Base-by-base conservation (phyloP, 2,113 vertebrate genomes). In the Ivindomyrus marchei region DNA sequence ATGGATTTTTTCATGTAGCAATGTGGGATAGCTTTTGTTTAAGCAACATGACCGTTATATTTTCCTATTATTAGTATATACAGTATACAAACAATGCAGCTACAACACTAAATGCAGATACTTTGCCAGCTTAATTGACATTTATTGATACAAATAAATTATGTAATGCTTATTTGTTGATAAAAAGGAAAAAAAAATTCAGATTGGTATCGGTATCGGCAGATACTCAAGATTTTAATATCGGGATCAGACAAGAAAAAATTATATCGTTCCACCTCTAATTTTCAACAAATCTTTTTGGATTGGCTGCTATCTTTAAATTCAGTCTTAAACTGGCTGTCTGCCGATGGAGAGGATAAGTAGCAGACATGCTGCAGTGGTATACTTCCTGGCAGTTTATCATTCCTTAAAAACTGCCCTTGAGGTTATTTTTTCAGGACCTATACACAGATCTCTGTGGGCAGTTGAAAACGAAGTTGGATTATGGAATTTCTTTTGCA, bases 401-500 rank as follows among this genome's bases (percentile, higher is more conserved):
- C 85, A 56, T 39, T 36, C 50, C 27, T 66, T 36, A 31, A 88
- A 88, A 58, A 86, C n/a, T 50, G 47, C n/a, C 52, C 86, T 45
- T 88, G 86, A 53, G 52, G 86, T 58, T 88, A 56, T 58, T 56
- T 42, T 47, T 80, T 45, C 17, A 58, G 3, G 21, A 24, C 49
- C 87, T 45, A 46, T 46, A n/a, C 36, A 62, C 39, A n/a, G 19
- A 24, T 62, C 53, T 62, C 87, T 62, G n/a, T 27, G 49, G 86
- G 56, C 88, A 66, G 36, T 31, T 21, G 45, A 49, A 66, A 88
- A 74, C 24, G 24, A 42, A 56, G 24, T 17, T 74, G 58, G 36
- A 74, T 45, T n/a, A 42, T 46, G 87, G 87, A 88, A 45, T 88
- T 88, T 47, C 58, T 45, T 88, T 66, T 58, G 36, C 58, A 47